These are phyloP conservation scores for Riparia riparia DNA, from an alignment of 2,113 vertebrate genomes.

Conservation along the genomic window DNA sequence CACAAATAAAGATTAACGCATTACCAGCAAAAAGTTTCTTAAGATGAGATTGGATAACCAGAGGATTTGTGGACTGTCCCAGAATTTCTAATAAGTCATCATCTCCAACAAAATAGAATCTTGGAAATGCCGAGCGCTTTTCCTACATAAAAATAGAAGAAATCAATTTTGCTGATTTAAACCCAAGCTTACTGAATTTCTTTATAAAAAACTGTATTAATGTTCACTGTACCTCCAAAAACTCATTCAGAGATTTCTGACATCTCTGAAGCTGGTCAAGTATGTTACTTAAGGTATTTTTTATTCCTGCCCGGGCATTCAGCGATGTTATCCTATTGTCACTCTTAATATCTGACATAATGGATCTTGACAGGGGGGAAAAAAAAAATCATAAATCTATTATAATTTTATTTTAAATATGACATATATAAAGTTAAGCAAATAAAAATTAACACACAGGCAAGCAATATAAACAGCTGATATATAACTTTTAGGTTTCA, in stretches of 20 bases:
- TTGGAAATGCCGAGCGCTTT: conserved; percentile 94
- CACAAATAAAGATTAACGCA: background rate
- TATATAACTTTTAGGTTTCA: background rate
- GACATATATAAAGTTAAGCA: background rate
- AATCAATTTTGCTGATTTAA: background rate
- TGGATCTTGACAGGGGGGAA: conserved; percentile 78
- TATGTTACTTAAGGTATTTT: conserved; percentile 86
- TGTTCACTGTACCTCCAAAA: conserved; percentile 87
- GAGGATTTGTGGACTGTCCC: conserved; percentile 92
- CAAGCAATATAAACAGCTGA: background rate
- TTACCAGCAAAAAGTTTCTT: conserved; percentile 98
- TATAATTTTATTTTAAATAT: background rate
- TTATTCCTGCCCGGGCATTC: conserved; percentile 86
- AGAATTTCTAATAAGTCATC: conserved; percentile 97
- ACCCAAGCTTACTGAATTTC: background rate
- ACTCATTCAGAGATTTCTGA: conserved; percentile 97
- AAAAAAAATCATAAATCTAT: background rate
- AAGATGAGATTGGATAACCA: conserved; percentile 94
- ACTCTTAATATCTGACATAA: conserved; percentile 90
- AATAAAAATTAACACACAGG: background rate
- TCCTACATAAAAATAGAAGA: conserved; percentile 79
- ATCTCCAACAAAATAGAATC: conserved; percentile 98
- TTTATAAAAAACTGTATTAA: background rate
- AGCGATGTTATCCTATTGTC: conserved; percentile 90
- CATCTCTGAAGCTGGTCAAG: conserved; percentile 97